phyloP scores from a whole-genome alignment of 2,888 invertebrate genomes.

The Mesochorus sp. region DNA sequence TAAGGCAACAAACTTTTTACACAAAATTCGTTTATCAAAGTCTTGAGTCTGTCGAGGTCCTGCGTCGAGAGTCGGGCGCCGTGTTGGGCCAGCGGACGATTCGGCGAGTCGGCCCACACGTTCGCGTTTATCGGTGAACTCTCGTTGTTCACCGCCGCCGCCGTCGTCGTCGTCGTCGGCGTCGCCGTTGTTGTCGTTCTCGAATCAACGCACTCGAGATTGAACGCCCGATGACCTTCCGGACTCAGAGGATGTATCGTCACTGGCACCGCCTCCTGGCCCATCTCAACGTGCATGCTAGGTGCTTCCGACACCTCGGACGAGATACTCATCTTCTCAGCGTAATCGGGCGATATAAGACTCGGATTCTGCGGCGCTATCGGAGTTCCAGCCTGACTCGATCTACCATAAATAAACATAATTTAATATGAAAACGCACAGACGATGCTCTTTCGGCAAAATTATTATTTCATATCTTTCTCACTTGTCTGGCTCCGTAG shows the following conservation, averaged over 20 bases:
- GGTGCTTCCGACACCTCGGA: constrained; percentile 74
- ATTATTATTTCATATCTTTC: neutral
- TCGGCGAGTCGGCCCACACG: constrained; percentile 84
- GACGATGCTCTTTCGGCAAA: neutral
- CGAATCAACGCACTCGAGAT: constrained; percentile 62
- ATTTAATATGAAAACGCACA: neutral
- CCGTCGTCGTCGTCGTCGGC: neutral
- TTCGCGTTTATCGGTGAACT: constrained; percentile 82
- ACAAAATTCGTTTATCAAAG: constrained; percentile 94
- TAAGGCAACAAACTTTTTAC: constrained; percentile 94
- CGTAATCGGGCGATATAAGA: constrained; percentile 74
- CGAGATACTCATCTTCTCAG: constrained; percentile 74
- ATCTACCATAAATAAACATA: constrained; percentile 66
- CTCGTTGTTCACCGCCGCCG: constrained; percentile 59
- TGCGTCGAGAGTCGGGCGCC: constrained; percentile 90
- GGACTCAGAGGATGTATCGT: constrained; percentile 90
- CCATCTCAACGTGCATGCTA: constrained; percentile 81
- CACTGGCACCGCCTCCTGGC: constrained; percentile 83
- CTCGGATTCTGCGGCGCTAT: constrained; percentile 73
- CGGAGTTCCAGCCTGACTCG: constrained; percentile 79
- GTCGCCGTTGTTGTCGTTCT: neutral
- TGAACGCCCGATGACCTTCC: constrained; percentile 83
- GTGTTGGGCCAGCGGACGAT: constrained; percentile 85
- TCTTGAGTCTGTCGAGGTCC: constrained; percentile 93
- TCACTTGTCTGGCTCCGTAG: constrained; percentile 78